These are phyloP conservation scores for Etheostoma perlongum DNA, from an alignment of 2,797 vertebrate genomes.

Conservation along the genomic window DNA sequence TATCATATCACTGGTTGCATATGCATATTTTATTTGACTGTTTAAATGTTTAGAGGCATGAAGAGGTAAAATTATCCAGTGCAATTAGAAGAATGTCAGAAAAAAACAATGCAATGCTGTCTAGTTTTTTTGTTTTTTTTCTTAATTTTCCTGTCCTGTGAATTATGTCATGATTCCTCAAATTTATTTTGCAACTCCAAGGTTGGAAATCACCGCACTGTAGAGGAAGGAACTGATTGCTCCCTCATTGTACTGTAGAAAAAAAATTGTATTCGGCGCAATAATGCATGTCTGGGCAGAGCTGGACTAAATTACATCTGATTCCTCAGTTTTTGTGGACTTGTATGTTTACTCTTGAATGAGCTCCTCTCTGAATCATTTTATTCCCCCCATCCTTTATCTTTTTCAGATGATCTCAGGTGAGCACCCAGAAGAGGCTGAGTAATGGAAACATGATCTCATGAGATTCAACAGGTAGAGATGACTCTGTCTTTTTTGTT, in stretches of 20 bases:
- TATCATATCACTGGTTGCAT: background rate
- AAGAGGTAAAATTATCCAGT: background rate
- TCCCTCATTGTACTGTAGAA: background rate
- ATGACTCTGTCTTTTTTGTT: slow-evolving; percentile 48
- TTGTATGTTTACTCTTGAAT: slow-evolving; percentile 27
- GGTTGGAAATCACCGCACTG: background rate
- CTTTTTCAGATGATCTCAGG: slow-evolving; percentile 68
- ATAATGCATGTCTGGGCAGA: slow-evolving; percentile 40
- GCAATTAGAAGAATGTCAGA: background rate
- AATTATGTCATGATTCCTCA: background rate
- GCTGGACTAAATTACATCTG: slow-evolving; percentile 30
- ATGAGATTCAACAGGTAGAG: slow-evolving; percentile 63
- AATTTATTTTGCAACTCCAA: background rate
- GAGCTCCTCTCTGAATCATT: slow-evolving; percentile 51
- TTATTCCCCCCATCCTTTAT: slow-evolving; percentile 46
- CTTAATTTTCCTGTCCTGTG: background rate
- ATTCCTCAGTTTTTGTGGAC: background rate
- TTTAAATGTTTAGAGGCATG: background rate
- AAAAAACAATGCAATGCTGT: background rate
- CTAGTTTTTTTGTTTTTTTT: background rate
- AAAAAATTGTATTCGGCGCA: slow-evolving; percentile 12
- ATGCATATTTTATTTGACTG: background rate
- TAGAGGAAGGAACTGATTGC: slow-evolving; percentile 12
- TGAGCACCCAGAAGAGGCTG: slow-evolving; percentile 48
- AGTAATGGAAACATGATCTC: slow-evolving; percentile 70